A percentile compares a stretch with the other conserved stretches of the same genome.
phyloP scores from a whole-genome alignment of 1,140 invertebrate species.

The Odontomachus brunneus region DNA sequence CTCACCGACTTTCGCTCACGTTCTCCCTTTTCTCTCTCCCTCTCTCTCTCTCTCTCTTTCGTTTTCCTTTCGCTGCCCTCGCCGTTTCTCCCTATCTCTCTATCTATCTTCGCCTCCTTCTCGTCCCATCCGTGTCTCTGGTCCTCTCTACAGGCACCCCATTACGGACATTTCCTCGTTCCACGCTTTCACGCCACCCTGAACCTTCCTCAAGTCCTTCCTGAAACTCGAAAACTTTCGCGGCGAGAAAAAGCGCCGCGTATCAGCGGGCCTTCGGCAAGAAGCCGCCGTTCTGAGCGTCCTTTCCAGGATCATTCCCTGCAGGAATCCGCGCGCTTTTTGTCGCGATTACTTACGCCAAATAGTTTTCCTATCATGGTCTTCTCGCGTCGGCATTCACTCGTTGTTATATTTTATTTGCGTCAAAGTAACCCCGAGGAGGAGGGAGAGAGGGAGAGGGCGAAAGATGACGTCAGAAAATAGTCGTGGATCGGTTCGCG shows the following conservation, averaged over 20 bases:
- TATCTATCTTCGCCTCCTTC: constrained; percentile 37
- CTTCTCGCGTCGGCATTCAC: constrained; percentile 51
- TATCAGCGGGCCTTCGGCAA: constrained; percentile 62
- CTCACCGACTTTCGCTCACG: too few relatives aligned
- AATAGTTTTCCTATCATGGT: constrained; percentile 70
- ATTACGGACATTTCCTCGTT: constrained; percentile 60
- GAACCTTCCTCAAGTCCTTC: constrained; percentile 64
- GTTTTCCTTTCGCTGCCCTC: not conserved
- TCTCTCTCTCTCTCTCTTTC: not conserved
- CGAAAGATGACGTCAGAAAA: constrained; percentile 8
- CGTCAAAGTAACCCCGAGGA: not conserved
- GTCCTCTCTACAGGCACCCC: constrained; percentile 45
- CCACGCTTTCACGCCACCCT: constrained; percentile 55
- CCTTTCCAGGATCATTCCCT: constrained; percentile 67
- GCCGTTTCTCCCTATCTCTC: not conserved
- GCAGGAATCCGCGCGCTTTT: constrained; percentile 62
- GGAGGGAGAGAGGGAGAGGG: too few relatives aligned
- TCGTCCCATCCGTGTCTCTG: constrained; percentile 47
- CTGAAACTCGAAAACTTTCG: constrained; percentile 73
- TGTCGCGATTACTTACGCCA: constrained; percentile 64
- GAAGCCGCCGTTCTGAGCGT: constrained; percentile 59
- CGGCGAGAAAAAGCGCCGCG: constrained; percentile 65
- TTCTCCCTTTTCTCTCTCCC: not conserved
- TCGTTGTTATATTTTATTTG: constrained; percentile 43
- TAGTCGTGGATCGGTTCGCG: not conserved